Conservation (phyloP, 35 echinoderm and acorn worm genomes). For the Diadema setosum region DNA sequence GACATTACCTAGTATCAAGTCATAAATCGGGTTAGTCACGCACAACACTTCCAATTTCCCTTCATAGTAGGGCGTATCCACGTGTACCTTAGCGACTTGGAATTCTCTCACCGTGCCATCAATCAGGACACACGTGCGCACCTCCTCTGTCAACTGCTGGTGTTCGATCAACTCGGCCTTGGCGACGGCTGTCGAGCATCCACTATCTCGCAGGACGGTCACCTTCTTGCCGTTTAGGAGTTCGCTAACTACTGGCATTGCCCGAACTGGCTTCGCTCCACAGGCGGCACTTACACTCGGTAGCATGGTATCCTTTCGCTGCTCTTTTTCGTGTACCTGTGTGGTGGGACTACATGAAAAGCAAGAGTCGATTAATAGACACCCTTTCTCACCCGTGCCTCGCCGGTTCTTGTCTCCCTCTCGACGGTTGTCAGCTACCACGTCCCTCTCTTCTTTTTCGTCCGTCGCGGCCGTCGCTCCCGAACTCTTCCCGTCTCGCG, state of each 20-base stretch:
- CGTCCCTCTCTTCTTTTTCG: too few species aligned
- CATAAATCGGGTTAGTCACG: constrained; percentile 45
- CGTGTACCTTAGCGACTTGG: constrained; percentile 12
- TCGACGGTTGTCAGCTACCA: too few species aligned
- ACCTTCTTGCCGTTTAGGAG: constrained; percentile 11
- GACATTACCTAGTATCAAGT: constrained; percentile 51
- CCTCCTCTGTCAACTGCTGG: constrained; percentile 32
- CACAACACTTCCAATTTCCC: constrained; percentile 46
- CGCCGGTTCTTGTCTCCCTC: too few species aligned
- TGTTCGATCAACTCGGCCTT: background rate
- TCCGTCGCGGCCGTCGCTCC: too few species aligned
- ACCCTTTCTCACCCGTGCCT: too few species aligned
- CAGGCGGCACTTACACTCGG: constrained; percentile 27
- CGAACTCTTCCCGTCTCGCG: too few species aligned
- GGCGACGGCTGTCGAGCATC: constrained; percentile 41
- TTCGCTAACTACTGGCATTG: constrained; percentile 35
- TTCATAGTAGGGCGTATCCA: constrained; percentile 60
- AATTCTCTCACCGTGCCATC: constrained; percentile 37
- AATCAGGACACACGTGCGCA: constrained; percentile 37
- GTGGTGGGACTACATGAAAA: too few species aligned
- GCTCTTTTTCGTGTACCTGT: too few species aligned
- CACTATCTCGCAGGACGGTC: constrained; percentile 41
- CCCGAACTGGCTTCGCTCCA: background rate
- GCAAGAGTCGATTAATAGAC: too few species aligned
- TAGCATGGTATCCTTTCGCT: background rate